Conservation (phyloP, 2,113 vertebrate species). For the Pygoscelis antarcticus region DNA sequence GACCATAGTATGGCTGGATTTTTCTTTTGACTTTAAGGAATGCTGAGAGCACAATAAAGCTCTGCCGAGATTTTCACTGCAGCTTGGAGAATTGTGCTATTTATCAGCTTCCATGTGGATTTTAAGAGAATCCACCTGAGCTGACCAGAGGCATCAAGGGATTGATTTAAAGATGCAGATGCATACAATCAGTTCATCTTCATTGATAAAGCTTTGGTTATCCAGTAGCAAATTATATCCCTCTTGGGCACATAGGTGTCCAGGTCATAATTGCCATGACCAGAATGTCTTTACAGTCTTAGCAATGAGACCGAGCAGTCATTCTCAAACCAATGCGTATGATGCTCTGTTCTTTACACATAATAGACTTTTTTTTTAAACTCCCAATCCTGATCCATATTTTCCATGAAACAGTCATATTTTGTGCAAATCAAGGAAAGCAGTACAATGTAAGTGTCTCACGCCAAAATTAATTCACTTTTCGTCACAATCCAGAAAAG, state of each 20-base stretch:
- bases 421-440: neutral
- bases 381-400: neutral
- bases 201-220: neutral
- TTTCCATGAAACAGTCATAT: neutral
- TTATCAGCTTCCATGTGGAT: neutral
- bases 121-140: neutral
- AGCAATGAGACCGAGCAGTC: neutral
- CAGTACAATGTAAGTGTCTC: neutral
- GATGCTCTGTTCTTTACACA: neutral
- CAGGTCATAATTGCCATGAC: neutral
- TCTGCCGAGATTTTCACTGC: neutral
- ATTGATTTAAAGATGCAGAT: neutral
- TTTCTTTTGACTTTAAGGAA: constrained; percentile 11
- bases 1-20: neutral
- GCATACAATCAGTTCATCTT: neutral
- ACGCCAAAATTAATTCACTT: neutral
- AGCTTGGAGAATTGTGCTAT: neutral
- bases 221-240: neutral
- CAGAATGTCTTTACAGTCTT: neutral
- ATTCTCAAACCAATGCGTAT: neutral
- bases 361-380: neutral
- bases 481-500: neutral
- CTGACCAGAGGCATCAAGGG: neutral
- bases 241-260: neutral
- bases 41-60: constrained; percentile 23